Evolutionary conservation across 2,113 vertebrate species (phyloP).

Genomic region (Rhinolophus sinicus): DNA sequence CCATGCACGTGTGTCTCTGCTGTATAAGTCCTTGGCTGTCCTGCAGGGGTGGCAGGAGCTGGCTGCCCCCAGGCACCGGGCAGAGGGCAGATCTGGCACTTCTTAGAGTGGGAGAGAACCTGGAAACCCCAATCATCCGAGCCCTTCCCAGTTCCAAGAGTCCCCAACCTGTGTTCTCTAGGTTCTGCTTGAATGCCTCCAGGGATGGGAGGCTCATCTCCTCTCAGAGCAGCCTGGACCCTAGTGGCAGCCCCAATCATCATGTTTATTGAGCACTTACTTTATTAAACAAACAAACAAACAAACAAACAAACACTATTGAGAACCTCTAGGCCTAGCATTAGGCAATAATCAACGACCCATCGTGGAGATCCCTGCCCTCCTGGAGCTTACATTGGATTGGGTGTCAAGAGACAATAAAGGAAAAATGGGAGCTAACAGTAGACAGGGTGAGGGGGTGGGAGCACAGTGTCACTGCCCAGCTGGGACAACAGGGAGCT

Average conservation of each 20-base stretch:
- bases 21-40: background rate
- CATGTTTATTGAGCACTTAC: background rate
- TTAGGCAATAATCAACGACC: background rate
- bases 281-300: too few species aligned
- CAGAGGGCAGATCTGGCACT: background rate
- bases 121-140: background rate
- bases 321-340: background rate
- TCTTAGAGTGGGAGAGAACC: background rate
- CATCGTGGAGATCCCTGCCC: background rate
- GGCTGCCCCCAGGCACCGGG: background rate
- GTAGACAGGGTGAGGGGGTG: too few species aligned
- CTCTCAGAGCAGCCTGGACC: background rate
- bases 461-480: fast-evolving
- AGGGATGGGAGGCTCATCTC: background rate
- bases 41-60: background rate
- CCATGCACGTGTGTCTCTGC: background rate
- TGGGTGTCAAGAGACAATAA: background rate
- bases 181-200: background rate
- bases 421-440: too few species aligned
- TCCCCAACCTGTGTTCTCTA: background rate
- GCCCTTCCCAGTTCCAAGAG: background rate
- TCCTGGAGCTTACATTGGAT: background rate
- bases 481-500: background rate
- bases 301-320: too few species aligned
- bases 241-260: fast-evolving